A percentile compares a stretch with the other conserved stretches of the same genome.
Conservation (phyloP, 1,140 invertebrate genomes). For the Antheraea pernyi region DNA sequence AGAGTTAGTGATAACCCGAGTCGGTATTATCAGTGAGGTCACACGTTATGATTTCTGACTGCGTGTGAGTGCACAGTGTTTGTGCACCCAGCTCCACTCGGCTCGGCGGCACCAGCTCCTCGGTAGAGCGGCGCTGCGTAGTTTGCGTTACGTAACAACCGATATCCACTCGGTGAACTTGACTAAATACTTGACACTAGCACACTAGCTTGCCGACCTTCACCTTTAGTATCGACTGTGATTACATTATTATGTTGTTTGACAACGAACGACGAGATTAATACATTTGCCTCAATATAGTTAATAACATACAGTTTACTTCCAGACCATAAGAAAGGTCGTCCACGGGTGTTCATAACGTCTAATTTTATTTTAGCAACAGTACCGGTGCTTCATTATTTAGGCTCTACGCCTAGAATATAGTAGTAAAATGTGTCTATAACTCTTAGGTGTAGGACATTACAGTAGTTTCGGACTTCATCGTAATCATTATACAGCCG, state of each 20-base stretch:
- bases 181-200: neutral
- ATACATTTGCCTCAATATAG: too few species aligned
- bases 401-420: too few species aligned
- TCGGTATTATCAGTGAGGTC: neutral
- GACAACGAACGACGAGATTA: too few species aligned
- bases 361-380: too few species aligned
- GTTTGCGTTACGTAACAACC: neutral
- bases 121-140: neutral
- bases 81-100: neutral
- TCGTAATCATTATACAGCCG: too few species aligned
- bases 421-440: too few species aligned
- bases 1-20: neutral
- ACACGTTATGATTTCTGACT: neutral
- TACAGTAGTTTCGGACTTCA: too few species aligned
- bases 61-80: neutral
- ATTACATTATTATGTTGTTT: neutral
- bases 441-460: too few species aligned
- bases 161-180: neutral
- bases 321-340: too few species aligned
- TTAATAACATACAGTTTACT: too few species aligned
- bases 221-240: neutral
- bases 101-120: neutral
- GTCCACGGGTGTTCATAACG: too few species aligned
- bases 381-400: too few species aligned
- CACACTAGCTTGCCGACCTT: neutral